Percentiles rank a stretch among this genome's conserved stretches.
phyloP scores from a whole-genome alignment of 2,888 invertebrate species.

The Tinea trinotella region DNA sequence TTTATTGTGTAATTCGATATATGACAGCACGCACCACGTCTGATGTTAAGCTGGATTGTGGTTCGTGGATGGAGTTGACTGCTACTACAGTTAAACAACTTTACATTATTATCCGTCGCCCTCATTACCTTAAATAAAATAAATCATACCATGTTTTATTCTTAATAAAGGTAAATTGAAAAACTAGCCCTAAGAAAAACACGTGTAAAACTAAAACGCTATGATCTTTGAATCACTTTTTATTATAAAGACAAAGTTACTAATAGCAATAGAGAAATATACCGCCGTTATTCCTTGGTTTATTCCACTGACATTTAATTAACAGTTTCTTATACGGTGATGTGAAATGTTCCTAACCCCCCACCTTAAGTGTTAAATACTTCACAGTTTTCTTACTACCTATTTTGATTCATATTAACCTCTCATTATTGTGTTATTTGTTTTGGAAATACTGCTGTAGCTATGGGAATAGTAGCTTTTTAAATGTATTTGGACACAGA shows the following conservation, averaged over 20 bases:
- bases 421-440: too few species aligned
- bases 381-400: not conserved
- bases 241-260: not conserved
- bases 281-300: not conserved
- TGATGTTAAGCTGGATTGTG: too few species aligned
- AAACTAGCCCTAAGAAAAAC: not conserved
- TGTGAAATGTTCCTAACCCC: not conserved
- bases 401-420: not conserved
- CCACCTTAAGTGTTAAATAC: not conserved
- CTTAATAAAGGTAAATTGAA: not conserved
- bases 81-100: too few species aligned
- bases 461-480: too few species aligned
- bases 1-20: too few species aligned
- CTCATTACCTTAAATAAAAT: too few species aligned
- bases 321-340: conserved; percentile 10
- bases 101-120: too few species aligned
- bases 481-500: too few species aligned
- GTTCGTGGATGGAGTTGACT: too few species aligned
- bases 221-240: not conserved
- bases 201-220: conserved; percentile 4
- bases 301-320: conserved; percentile 5
- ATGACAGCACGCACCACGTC: too few species aligned
- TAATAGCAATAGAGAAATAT: conserved; percentile 4
- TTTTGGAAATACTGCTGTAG: too few species aligned
- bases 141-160: too few species aligned